These are phyloP conservation scores for Phataginus tricuspis DNA, from an alignment of 2,797 vertebrate genomes.

Conservation along the genomic window DNA sequence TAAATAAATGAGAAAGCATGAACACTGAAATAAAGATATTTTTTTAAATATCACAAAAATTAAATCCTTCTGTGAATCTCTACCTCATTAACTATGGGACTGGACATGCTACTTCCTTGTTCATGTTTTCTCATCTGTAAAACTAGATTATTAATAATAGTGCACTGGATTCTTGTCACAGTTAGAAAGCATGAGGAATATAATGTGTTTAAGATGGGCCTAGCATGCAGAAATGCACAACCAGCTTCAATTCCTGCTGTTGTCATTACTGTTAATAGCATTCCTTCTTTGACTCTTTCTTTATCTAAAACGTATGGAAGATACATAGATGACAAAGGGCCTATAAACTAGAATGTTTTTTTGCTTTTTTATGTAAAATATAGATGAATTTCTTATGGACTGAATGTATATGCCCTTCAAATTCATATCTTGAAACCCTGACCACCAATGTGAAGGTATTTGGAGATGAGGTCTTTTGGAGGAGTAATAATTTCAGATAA, in stretches of 20 bases:
- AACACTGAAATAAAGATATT: not conserved
- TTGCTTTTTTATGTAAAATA: not conserved
- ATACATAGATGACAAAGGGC: not conserved
- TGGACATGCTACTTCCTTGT: not conserved
- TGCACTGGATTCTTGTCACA: not conserved
- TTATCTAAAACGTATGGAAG: not conserved
- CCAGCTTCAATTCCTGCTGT: not conserved
- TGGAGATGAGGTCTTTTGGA: not conserved
- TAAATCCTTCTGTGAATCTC: not conserved
- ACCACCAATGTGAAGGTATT: not conserved
- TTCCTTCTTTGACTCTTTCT: not conserved
- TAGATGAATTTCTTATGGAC: not conserved
- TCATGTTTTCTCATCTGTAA: not conserved
- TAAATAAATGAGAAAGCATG: not conserved
- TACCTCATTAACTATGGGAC: not conserved
- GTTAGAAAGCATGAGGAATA: not conserved
- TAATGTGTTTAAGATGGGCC: not conserved
- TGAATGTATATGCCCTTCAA: not conserved
- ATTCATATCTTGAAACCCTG: not conserved
- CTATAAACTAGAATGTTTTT: not conserved
- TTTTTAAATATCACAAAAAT: not conserved
- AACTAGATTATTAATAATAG: slow-evolving; percentile 10
- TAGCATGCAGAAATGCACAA: not conserved
- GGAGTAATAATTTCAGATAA: not conserved
- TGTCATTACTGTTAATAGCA: not conserved